Conservation (phyloP, 2,888 invertebrate genomes). For the Antheraea yamamai region DNA sequence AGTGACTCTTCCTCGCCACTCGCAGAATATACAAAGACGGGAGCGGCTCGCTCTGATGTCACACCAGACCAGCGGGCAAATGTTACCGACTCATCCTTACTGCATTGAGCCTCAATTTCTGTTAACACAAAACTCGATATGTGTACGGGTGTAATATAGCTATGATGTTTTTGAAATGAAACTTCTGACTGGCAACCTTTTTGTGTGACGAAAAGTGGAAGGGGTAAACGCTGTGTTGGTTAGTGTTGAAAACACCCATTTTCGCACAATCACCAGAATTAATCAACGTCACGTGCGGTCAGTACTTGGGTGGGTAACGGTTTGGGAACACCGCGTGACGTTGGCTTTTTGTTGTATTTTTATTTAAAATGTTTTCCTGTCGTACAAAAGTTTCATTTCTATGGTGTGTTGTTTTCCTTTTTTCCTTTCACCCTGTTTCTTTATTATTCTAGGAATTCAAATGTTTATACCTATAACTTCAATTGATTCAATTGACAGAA, state of each 20-base stretch:
- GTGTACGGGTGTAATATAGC: background rate
- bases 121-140: constrained; percentile 21
- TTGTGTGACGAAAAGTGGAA: too few relatives aligned
- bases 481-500: too few relatives aligned
- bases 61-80: constrained; percentile 72
- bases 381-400: too few relatives aligned
- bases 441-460: background rate
- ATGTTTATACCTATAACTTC: too few relatives aligned
- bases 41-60: constrained; percentile 58
- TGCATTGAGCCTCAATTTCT: constrained; percentile 58
- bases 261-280: constrained; percentile 66
- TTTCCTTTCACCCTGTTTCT: background rate
- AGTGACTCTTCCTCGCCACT: constrained; percentile 72
- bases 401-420: too few relatives aligned
- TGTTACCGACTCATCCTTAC: constrained; percentile 48
- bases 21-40: constrained; percentile 74
- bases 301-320: constrained; percentile 78
- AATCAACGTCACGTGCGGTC: constrained; percentile 75
- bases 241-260: constrained; percentile 48
- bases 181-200: too few relatives aligned
- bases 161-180: too few relatives aligned
- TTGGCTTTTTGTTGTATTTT: constrained; percentile 50
- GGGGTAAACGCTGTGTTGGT: too few relatives aligned
- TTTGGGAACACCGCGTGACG: constrained; percentile 70
- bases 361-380: background rate